A percentile compares a stretch with the other conserved stretches of the same genome.
These are phyloP conservation scores for Schizopygopsis malacanthus DNA, from an alignment of 2,797 vertebrate genomes.

Conservation along the genomic window DNA sequence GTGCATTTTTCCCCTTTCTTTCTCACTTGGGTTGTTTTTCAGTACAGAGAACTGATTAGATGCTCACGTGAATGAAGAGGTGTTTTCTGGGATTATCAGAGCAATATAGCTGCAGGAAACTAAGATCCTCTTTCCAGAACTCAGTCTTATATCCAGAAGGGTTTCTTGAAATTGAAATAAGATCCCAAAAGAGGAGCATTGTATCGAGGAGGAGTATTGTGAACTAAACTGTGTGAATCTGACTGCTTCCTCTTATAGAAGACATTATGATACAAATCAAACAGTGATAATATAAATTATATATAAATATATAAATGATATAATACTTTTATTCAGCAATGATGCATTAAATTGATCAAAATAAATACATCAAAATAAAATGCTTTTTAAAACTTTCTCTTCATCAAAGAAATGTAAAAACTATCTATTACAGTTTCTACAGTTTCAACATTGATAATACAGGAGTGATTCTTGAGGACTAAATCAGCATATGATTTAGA, in stretches of 20 bases:
- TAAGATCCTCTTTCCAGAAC: not conserved
- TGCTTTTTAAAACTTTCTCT: not conserved
- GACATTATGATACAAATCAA: not conserved
- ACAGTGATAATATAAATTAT: not conserved
- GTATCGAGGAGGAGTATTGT: not conserved
- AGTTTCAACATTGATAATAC: not conserved
- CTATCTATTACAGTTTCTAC: not conserved
- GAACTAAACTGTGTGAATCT: conserved; percentile 2
- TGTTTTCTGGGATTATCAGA: conserved; percentile 9
- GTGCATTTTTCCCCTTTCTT: not conserved
- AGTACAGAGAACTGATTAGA: not conserved
- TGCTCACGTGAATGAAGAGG: not conserved
- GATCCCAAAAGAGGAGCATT: not conserved
- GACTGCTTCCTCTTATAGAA: not conserved
- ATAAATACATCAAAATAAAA: not conserved
- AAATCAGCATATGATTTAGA: too few relatives aligned
- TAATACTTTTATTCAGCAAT: not conserved
- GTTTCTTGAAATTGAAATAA: not conserved
- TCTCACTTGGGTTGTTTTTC: conserved; percentile 5
- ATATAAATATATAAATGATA: too few relatives aligned
- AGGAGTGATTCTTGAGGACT: too few relatives aligned
- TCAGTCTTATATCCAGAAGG: not conserved
- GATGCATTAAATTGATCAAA: not conserved
- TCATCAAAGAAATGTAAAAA: not conserved
- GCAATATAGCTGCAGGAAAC: not conserved